Evolutionary conservation across 2,888 invertebrate genomes (phyloP), one percentile per base, ranked within the genome.

Genomic region (Lochmaea crataegi): DNA sequence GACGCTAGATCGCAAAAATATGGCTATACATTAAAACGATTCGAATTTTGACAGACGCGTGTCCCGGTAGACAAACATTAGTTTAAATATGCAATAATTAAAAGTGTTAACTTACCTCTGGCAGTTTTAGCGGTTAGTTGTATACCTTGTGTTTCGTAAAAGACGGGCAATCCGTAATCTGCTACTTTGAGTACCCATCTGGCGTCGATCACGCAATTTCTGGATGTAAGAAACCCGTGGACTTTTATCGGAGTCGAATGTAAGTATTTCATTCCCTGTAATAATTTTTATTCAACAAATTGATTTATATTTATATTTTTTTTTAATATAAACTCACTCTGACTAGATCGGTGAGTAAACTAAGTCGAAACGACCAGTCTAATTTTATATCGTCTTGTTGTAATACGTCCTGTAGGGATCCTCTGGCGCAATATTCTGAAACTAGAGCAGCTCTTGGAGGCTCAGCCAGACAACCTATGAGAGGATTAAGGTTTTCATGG

Each of bases 171-270:
- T 6, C 96, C 96, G 86, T 96, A 97, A 88, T 97, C 97, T 26
- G 97, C 94, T 77, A 98, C 90, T 88, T 97, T 97, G 73, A 98
- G 90, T 73, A 97, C 96, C 97, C 97, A 98, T 79, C 98, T 92
- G 71, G 96, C 94, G 87, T 98, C 98, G 74, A 98, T 96, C 60
- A 96, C 94, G 88, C 97, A 97, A 88, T 96, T 96, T 76, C 96
- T 90, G 60, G 97, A 97, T 6, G 94, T 92, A 68, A 98, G 89
- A 80, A 93, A 92, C 51, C 97, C 97, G 87, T 98, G 97, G 77
- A 92, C 91, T 80, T 94, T 92, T 81, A 96, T 89, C 16, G 95
- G 91, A 26, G 94, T 93, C 58, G 93, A 90, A 87, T 98, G 98
- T 68, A 98, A 88, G 86, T 96, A 96, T 82, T 94, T 92, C 93